Evolutionary conservation across 92 coral and sea anemone genomes (phyloP), one percentile per base, ranked within the genome.

Genomic region (Paragorgia papillata): DNA sequence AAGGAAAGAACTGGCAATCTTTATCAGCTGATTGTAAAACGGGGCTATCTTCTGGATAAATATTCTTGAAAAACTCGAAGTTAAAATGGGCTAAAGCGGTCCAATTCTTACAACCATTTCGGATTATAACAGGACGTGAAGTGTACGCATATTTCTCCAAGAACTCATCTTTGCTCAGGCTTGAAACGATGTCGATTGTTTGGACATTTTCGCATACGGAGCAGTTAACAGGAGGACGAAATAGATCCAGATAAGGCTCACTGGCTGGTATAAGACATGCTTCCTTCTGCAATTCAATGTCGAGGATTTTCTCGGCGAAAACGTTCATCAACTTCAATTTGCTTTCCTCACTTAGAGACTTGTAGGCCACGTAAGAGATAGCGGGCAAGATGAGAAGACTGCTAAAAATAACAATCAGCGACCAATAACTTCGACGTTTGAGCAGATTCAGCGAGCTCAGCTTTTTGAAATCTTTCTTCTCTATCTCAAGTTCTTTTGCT

Each of bases 201-300:
- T 85, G 85, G 30, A 94, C 87, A 41, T 86, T 76, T 64, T 82
- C 82, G 40, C 98, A 94, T n/a, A 89, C 19, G 22, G 80, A 59
- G 29, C 98, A 94, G 79, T 94, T 69, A 5, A 94, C 97, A n/a
- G 98, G 98, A 2, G 98, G 98, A 0, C 98, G 88, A 79, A 94
- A 94, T 65, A 91, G 64, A 57, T 94, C 97, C 74, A 94, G 85
- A 67, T 88, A 60, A 22, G 86, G 30, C 59, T 94, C 98, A 12
- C 90, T 87, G 43, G 76, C 81, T 3, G 95, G 95, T 14, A 88
- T 30, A 0, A 94, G 86, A 66, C 98, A 94, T 26, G 33, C 69
- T 35, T 94, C 98, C 49, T 76, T 88, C 18, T 88, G 91, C 43
- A 94, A 35, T n/a, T 89, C 94, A 24, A 90, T 73, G 15, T 88